Evolutionary conservation across 2,113 vertebrate species (phyloP).

Genomic region (Calidris pygmaea): DNA sequence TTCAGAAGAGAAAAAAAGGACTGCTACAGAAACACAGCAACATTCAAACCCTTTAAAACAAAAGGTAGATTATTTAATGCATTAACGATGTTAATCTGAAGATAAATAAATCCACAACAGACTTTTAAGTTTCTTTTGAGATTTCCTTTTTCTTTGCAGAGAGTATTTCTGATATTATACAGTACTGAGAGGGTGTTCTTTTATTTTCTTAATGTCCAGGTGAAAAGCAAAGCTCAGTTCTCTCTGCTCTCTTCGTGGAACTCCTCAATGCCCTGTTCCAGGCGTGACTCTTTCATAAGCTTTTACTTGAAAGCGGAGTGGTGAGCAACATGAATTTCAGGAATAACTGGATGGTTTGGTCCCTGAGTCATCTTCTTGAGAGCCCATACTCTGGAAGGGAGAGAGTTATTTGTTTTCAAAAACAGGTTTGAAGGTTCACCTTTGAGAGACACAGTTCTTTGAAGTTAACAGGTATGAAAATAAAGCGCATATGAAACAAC

Average conservation of each 20-base stretch:
- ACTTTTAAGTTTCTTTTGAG: slow-evolving; percentile 75
- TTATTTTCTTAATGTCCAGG: slow-evolving; percentile 72
- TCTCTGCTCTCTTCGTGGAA: slow-evolving; percentile 64
- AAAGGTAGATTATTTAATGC: slow-evolving; percentile 82
- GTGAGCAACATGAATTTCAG: slow-evolving; percentile 78
- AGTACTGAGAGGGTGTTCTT: slow-evolving; percentile 74
- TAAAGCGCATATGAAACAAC: background rate
- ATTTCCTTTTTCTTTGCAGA: slow-evolving; percentile 75
- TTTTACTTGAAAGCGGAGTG: slow-evolving; percentile 62
- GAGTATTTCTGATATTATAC: slow-evolving; percentile 75
- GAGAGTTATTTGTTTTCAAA: slow-evolving; percentile 23
- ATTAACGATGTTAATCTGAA: slow-evolving; percentile 78
- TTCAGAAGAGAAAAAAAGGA: slow-evolving; percentile 19
- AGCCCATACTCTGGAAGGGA: slow-evolving; percentile 92
- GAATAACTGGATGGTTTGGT: slow-evolving; percentile 99
- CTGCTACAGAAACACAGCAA: slow-evolving; percentile 71
- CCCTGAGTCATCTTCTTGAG: slow-evolving; percentile 97
- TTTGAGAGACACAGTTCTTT: background rate
- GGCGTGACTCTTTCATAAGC: slow-evolving; percentile 60
- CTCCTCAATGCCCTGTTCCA: slow-evolving; percentile 56
- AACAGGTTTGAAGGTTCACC: background rate
- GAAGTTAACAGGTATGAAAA: slow-evolving; percentile 11
- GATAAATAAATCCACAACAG: slow-evolving; percentile 84
- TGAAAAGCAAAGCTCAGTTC: slow-evolving; percentile 66
- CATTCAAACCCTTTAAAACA: slow-evolving; percentile 78